Percentiles rank a stretch among this genome's conserved stretches.
Evolutionary conservation across 2,113 vertebrate species (phyloP).

Genomic region (Zosterops borbonicus): DNA sequence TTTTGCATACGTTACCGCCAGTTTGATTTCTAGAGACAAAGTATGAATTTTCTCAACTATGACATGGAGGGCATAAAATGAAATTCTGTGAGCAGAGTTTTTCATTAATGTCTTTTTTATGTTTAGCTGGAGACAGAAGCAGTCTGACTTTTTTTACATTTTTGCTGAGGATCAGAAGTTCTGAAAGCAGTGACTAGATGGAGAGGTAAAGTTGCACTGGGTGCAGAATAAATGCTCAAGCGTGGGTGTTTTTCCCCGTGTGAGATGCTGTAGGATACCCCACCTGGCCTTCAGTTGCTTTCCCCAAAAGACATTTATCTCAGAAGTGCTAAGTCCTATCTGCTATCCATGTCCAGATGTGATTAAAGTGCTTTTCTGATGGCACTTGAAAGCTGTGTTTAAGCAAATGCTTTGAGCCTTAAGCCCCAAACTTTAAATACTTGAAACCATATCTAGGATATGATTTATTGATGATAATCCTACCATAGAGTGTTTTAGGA

Average conservation of each 20-base stretch:
- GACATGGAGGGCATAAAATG: background rate
- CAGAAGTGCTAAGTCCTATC: background rate
- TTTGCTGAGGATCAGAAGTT: background rate
- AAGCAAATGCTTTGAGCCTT: background rate
- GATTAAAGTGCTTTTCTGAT: background rate
- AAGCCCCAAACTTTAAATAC: background rate
- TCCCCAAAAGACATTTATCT: background rate
- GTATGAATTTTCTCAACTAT: background rate
- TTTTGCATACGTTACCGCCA: background rate
- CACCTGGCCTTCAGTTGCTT: background rate
- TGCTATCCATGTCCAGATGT: background rate
- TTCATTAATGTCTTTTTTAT: background rate
- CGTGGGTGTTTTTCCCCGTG: accelerated
- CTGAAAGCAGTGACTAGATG: background rate
- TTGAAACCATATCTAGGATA: background rate
- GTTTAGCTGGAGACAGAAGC: background rate
- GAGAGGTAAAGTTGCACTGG: background rate
- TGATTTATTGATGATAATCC: background rate
- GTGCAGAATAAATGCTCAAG: background rate
- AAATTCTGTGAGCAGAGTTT: background rate
- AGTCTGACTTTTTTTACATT: background rate
- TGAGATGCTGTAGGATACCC: background rate
- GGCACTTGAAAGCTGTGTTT: background rate
- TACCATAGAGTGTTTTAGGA: background rate
- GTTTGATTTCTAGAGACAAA: slow-evolving; percentile 7